Base-by-base conservation (phyloP, 53 echinoderm and acorn worm species). In the Apostichopus leukothele region DNA sequence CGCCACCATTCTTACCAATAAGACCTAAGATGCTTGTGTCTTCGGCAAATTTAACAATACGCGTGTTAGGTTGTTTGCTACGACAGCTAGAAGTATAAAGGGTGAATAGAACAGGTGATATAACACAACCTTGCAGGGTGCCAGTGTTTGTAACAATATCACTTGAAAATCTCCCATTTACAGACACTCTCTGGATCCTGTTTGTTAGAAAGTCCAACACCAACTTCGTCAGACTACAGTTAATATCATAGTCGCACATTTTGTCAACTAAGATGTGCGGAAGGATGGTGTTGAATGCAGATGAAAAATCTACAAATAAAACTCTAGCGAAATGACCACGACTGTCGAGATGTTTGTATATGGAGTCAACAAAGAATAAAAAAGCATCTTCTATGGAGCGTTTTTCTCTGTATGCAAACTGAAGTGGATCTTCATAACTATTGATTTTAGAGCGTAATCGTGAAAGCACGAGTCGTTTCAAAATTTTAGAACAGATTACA, bases 391-490 rank as follows among this genome's bases (percentile, higher is more conserved):
- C 75, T n/a, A 75, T 23, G 9, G 75, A 75, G 27, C 14, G 75
- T 11, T 75, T 18, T 9, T 11, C 75, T 27, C 75, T 75, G 27
- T 75, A 7, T 9, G 75, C 0, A 75, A 75, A 75, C 75, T 75
- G 75, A 9, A 75, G 20, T 10, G 75, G 75, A 75, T 75, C 75
- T 27, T 75, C 75, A 75, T 75, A n/a, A 21, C 27, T 14, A 75
- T 23, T 75, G 19, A 75, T 75, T 75, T 14, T 3, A 3, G 75
- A 20, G 27, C 75, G 13, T 27, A 5, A 25, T 75, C 19, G 13
- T 9, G 75, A 75, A 27, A 75, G 75, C 75, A 75, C 75, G 75
- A 75, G 75, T 16, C 75, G 20, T 75, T 75, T 0, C 75, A 75
- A 75, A 27, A 75, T 75, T n/a, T 14, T 75, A 25, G 25, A 25